Percentiles rank a stretch among this genome's conserved stretches.
phyloP scores from a whole-genome alignment of 2,888 invertebrate genomes.

The Xestia ashworthii region DNA sequence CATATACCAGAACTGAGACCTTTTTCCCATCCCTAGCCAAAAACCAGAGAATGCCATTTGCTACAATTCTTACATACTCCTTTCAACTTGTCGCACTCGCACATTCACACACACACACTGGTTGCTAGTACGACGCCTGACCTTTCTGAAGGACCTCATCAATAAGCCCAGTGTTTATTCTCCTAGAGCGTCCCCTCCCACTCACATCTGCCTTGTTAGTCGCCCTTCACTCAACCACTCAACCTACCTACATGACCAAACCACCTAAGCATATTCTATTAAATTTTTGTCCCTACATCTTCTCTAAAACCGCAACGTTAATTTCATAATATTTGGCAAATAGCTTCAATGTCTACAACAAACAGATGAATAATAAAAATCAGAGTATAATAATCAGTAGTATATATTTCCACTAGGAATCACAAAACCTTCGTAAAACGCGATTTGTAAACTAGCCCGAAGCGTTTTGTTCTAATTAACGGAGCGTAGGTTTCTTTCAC shows the following conservation, averaged over 20 bases:
- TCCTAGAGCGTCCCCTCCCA: too few relatives aligned
- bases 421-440: conserved; percentile 13
- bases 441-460: conserved; percentile 35
- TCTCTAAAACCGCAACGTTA: background rate
- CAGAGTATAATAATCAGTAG: background rate
- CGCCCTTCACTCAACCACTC: too few relatives aligned
- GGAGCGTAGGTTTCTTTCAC: conserved; percentile 29
- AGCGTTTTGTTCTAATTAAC: conserved; percentile 46
- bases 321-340: background rate
- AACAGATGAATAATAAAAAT: background rate
- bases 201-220: too few relatives aligned
- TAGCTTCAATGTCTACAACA: background rate
- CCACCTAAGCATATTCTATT: background rate
- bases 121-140: too few relatives aligned
- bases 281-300: background rate
- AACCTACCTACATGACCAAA: background rate
- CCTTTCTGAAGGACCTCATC: too few relatives aligned
- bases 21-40: too few relatives aligned
- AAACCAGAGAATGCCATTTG: too few relatives aligned
- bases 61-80: too few relatives aligned
- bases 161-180: too few relatives aligned
- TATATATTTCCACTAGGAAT: background rate
- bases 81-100: too few relatives aligned
- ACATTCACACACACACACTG: too few relatives aligned
- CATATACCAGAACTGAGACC: too few relatives aligned